Evolutionary conservation across 2,113 vertebrate genomes (phyloP), one percentile per base, ranked within the genome.

Genomic region (Grammomys dolichurus): DNA sequence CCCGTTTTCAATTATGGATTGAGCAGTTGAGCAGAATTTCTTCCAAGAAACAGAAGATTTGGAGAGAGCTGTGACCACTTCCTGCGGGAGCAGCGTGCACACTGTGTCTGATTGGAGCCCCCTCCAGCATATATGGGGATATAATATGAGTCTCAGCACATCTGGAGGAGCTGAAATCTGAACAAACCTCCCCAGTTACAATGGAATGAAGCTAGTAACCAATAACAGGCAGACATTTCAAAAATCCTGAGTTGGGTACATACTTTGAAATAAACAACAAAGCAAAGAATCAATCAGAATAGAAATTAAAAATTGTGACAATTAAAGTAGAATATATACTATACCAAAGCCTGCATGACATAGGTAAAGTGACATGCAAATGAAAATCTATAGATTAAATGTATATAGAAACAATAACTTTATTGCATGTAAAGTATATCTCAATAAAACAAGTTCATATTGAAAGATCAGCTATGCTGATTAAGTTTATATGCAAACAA

Each of bases 231-330:
- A n/a, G 77, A 95, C 67, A 70, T 46, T 43, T 90, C 54, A 36
- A 36, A 12, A 94, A 88, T 94, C 93, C 46, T 93, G 56, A 91
- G 82, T 73, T 93, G 12, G 36, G n/a, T 40, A 54, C 13, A 70
- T 60, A 67, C 31, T 87, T 7, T 3, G 75, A 88, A 89, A 94
- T 73, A 90, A 96, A 73, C 36, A 95, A 13, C 65, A 88, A 3
- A n/a, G 70, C 60, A 86, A 89, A 96, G 40, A 90, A 86, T 90
- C 92, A 72, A 90, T 93, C 63, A 67, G 54, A 89, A 46, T 51
- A 46, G 69, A 92, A 95, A 96, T 81, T 88, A 90, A 88, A 96
- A 80, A 95, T 76, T 78, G 48, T 92, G 88, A 77, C 95, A 87
- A 82, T 91, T 40, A 81, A 78, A 87, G 60, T 58, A 81, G 72